Conservation (phyloP, 2,888 invertebrate genomes). For the Drosophila antonietae region DNA sequence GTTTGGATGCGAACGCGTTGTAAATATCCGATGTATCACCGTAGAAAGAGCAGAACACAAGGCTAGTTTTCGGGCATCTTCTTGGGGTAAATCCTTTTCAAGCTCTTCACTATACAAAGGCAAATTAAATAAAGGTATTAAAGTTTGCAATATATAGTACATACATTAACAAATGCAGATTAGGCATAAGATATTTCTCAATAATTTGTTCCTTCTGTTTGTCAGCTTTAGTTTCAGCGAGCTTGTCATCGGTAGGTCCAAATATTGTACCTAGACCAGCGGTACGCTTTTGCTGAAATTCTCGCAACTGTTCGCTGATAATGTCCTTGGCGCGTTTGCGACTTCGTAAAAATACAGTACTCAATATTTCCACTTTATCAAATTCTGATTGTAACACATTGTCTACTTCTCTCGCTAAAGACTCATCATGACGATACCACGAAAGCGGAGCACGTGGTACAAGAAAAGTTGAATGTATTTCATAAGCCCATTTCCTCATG, state of each 20-base stretch:
- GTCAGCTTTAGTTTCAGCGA: slow-evolving; percentile 92
- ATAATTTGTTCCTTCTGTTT: slow-evolving; percentile 90
- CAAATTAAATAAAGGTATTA: background rate
- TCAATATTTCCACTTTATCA: slow-evolving; percentile 95
- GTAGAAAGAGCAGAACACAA: slow-evolving; percentile 90
- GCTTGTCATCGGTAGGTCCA: slow-evolving; percentile 92
- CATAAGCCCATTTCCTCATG: slow-evolving; percentile 99
- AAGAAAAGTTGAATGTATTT: slow-evolving; percentile 98
- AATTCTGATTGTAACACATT: slow-evolving; percentile 92
- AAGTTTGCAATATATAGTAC: slow-evolving; percentile 62
- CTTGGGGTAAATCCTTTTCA: slow-evolving; percentile 87
- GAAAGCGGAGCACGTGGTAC: slow-evolving; percentile 90
- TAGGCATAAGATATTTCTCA: slow-evolving; percentile 90
- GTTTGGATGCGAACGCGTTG: slow-evolving; percentile 87
- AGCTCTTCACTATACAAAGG: slow-evolving; percentile 86
- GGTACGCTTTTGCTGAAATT: slow-evolving; percentile 92
- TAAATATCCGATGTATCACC: slow-evolving; percentile 91
- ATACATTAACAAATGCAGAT: slow-evolving; percentile 89
- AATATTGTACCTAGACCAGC: slow-evolving; percentile 95
- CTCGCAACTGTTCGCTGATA: slow-evolving; percentile 83
- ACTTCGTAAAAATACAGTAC: slow-evolving; percentile 95
- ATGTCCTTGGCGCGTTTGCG: slow-evolving; percentile 87
- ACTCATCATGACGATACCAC: slow-evolving; percentile 87
- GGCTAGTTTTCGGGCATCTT: slow-evolving; percentile 89
- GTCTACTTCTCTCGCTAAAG: slow-evolving; percentile 95